phyloP scores from a whole-genome alignment of 2,888 invertebrate genomes.

The Tenodera sinensis region DNA sequence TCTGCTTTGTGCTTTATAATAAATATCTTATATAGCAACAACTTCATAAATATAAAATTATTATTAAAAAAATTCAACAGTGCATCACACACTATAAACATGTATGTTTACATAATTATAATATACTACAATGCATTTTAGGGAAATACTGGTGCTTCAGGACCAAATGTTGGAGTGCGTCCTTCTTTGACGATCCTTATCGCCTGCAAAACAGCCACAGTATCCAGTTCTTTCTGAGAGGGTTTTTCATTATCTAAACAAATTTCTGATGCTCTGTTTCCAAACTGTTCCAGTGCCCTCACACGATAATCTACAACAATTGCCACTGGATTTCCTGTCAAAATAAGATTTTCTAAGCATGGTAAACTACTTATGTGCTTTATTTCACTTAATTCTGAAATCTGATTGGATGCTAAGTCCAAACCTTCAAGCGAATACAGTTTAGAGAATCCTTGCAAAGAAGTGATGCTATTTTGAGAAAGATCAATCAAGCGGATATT shows the following conservation, averaged over 20 bases:
- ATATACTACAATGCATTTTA: not conserved
- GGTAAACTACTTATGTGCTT: slow-evolving; percentile 76
- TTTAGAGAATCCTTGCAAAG: slow-evolving; percentile 70
- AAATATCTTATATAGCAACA: not conserved
- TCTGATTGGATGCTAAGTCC: slow-evolving; percentile 81
- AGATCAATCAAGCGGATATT: slow-evolving; percentile 83
- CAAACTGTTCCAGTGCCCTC: slow-evolving; percentile 84
- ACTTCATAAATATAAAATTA: not conserved
- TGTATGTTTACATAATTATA: not conserved
- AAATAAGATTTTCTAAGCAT: slow-evolving; percentile 78
- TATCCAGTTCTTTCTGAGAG: slow-evolving; percentile 85
- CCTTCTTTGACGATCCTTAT: slow-evolving; percentile 73
- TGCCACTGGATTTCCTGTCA: slow-evolving; percentile 88
- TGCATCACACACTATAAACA: not conserved
- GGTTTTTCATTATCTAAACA: slow-evolving; percentile 85
- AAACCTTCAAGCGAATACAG: slow-evolving; percentile 81
- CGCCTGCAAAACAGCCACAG: slow-evolving; percentile 86
- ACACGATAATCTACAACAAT: slow-evolving; percentile 84
- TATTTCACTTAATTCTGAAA: slow-evolving; percentile 77
- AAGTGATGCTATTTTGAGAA: slow-evolving; percentile 76
- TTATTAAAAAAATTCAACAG: not conserved
- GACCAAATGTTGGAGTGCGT: slow-evolving; percentile 54
- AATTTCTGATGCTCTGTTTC: slow-evolving; percentile 76
- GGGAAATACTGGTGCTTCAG: slow-evolving; percentile 25
- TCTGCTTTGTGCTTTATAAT: too few species aligned